Evolutionary conservation across 2,888 invertebrate genomes (phyloP).

Genomic region (Rhogogaster chlorosoma): DNA sequence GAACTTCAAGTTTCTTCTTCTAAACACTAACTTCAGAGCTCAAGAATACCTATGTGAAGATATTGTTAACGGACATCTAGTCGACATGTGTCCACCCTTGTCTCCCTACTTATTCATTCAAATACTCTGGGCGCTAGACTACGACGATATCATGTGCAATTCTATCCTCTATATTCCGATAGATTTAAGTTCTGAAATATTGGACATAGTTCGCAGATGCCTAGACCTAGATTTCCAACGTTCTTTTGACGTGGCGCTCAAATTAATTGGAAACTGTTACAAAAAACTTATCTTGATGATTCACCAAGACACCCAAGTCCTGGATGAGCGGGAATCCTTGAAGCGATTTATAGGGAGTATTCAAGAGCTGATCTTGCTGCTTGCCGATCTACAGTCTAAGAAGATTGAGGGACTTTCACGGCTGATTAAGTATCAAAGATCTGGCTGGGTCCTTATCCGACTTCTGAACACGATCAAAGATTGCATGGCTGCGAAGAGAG

Average conservation of each 20-base stretch:
- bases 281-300: constrained; percentile 60
- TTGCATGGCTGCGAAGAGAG: constrained; percentile 60
- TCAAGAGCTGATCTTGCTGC: constrained; percentile 65
- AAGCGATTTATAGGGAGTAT: constrained; percentile 61
- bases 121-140: constrained; percentile 68
- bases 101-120: constrained; percentile 71
- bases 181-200: constrained; percentile 69
- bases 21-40: constrained; percentile 70
- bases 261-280: constrained; percentile 61
- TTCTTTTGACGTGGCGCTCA: constrained; percentile 57
- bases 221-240: constrained; percentile 64
- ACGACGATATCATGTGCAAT: constrained; percentile 67
- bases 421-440: constrained; percentile 58
- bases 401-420: constrained; percentile 54
- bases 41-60: constrained; percentile 70
- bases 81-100: constrained; percentile 69
- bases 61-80: constrained; percentile 66
- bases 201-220: constrained; percentile 64
- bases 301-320: constrained; percentile 61
- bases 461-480: constrained; percentile 60
- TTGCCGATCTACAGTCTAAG: constrained; percentile 60
- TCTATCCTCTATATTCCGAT: constrained; percentile 69
- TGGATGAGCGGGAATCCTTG: constrained; percentile 57
- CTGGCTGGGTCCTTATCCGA: constrained; percentile 66
- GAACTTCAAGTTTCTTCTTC: constrained; percentile 66